Evolutionary conservation across 2,888 invertebrate species (phyloP).

Genomic region (Hololepta plana): DNA sequence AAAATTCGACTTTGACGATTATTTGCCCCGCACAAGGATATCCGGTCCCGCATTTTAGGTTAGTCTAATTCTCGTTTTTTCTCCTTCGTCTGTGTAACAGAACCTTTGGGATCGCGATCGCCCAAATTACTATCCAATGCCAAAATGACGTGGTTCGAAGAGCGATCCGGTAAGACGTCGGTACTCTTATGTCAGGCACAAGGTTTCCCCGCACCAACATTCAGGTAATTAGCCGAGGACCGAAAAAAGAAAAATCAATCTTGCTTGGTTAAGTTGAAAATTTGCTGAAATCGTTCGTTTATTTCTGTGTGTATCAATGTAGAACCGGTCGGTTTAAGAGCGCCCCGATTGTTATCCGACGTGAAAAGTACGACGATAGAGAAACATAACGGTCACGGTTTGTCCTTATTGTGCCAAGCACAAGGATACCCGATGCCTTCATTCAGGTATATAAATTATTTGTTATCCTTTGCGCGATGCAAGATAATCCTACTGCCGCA

Average conservation of each 20-base stretch:
- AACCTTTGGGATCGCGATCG: constrained; percentile 21
- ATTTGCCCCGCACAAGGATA: constrained; percentile 57
- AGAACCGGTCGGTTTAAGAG: constrained; percentile 28
- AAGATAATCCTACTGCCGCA: background rate
- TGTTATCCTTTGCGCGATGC: background rate
- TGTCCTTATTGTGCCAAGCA: constrained; percentile 29
- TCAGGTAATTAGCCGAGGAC: constrained; percentile 32
- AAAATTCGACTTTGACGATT: constrained; percentile 29
- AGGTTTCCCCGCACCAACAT: constrained; percentile 35
- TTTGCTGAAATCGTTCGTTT: background rate
- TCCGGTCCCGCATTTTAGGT: constrained; percentile 39
- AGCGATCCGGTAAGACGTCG: constrained; percentile 18
- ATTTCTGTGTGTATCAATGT: constrained; percentile 5
- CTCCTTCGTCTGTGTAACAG: constrained; percentile 12
- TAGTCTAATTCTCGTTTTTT: constrained; percentile 15
- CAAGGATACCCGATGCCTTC: constrained; percentile 38
- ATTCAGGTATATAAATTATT: constrained; percentile 25
- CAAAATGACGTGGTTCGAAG: constrained; percentile 19
- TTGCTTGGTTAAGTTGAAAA: constrained; percentile 2
- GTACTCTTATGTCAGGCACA: constrained; percentile 34
- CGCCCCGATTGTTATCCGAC: constrained; percentile 26
- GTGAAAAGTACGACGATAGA: constrained; percentile 18
- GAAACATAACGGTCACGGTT: constrained; percentile 10
- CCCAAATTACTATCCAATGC: constrained; percentile 20
- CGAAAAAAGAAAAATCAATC: no score